Base-by-base conservation (phyloP, 1,140 invertebrate species). In the Drosophila micromelanica region DNA sequence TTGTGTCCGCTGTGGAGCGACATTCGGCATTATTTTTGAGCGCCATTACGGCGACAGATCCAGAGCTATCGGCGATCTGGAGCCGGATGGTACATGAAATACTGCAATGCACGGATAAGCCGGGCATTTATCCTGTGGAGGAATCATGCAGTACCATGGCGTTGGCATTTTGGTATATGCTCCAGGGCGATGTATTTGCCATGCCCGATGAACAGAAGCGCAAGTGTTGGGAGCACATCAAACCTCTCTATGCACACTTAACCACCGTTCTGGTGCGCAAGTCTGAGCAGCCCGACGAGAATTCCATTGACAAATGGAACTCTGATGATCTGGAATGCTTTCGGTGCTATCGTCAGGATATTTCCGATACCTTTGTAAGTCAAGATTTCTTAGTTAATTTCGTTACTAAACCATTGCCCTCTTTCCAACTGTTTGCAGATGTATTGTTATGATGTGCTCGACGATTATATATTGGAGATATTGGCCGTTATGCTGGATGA, bases 301-400 rank as follows among this genome's bases (percentile, higher is more conserved):
- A 45, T 23, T 82, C 89, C 0, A 55, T 92, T 30, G 87, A 90
- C 20, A 92, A 91, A 27, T 92, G 91, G 91, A 82, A 70, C 38
- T 91, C 93, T 37, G 97, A 98, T 56, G 97, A 98, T 79, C 95
- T 95, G 48, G 97, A 98, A 92, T 92, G 95, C 7, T 96, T 98
- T 76, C 93, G 97, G 7, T 98, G 97, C 92, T 98, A 98, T 89
- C 93, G 98, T 55, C 97, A 98, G 92, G 98, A 98, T 78, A 96
- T 97, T 46, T 95, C 96, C 0, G 97, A 99, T 92, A 97, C 96
- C 20, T 95, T 98, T 90, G 95, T 96, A 91, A 93, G 82, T 54
- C 38, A n/a, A 32, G 17, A 6, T 5, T 1, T 17, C 7, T 9
- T 45, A 11, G 9, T 57, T 6, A 11, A 40, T n/a, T 7, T 40